Base-by-base conservation (phyloP, 92 coral and sea anemone species). In the Palythoa grandiflora region DNA sequence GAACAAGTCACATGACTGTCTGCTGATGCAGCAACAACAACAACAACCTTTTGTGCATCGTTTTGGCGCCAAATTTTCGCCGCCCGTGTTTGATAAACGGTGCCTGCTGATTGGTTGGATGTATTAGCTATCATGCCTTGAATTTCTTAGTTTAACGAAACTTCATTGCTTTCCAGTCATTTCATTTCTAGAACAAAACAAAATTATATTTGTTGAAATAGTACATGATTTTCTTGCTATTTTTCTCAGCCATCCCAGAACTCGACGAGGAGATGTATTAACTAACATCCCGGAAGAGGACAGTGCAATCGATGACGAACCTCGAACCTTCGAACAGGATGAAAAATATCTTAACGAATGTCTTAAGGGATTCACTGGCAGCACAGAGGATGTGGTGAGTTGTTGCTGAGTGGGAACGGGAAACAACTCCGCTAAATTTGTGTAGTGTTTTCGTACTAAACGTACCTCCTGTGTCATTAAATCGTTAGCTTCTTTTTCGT, bases 271-370 rank as follows among this genome's bases (percentile, higher is more conserved):
- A 19, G 89, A 87, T 48, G 89, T 93, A 28, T 77, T 95, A 73
- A 89, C 98, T 72, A 95, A 95, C 73, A 95, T 95, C 47, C 88
- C 94, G 11, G 98, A 95, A 85, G 98, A 95, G 77, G 92, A 90
- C 21, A 89, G 90, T 55, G 70, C 85, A 15, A 91, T 77, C 73
- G 95, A 91, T 81, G 83, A 81, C 44, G 93, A 93, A 14, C 94
- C 94, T 20, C 78, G 94, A 78, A 93, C 93, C 71, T 93, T 95
- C 84, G 98, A 95, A 78, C 96, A 95, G 86, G 98, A 95, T 51
- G 98, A 95, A 50, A 91, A 88, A 71, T 95, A 95, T 68, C 87
- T 95, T 54, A 89, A 95, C 84, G 98, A 95, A 55, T 95, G 98
- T 86, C 89, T 95, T 80, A 88, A 75, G 78, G 88, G 89, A 37